Percentiles rank a stretch among this genome's conserved stretches.
Conservation (phyloP, 2,113 vertebrate genomes). For the Anas platyrhynchos region DNA sequence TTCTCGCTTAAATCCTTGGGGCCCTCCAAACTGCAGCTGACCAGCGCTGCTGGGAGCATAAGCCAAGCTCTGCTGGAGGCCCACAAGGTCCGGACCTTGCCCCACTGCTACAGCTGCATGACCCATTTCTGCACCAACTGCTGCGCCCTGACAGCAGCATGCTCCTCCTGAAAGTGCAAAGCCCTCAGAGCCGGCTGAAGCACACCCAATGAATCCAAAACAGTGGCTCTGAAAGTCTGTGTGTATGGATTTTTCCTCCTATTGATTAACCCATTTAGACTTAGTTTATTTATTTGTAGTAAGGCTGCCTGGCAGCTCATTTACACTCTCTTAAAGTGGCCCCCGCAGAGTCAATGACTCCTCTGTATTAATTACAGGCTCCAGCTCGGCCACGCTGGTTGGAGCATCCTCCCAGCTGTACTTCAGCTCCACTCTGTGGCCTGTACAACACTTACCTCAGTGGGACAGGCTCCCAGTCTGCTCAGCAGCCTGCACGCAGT, state of each 20-base stretch:
- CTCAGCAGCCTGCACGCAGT: neutral
- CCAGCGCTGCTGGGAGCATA: neutral
- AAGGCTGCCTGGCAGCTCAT: neutral
- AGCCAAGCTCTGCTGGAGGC: neutral
- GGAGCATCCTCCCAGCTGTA: neutral
- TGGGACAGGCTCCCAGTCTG: neutral
- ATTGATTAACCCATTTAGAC: neutral
- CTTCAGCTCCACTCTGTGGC: neutral
- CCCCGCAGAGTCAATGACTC: neutral
- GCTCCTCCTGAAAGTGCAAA: neutral
- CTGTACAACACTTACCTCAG: rapidly evolving
- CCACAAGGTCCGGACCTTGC: neutral
- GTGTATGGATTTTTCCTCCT: neutral
- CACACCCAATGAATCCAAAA: neutral
- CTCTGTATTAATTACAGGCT: neutral
- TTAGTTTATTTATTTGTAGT: neutral
- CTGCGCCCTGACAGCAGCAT: neutral
- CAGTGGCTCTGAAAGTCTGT: neutral
- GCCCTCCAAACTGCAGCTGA: neutral
- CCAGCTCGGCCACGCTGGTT: neutral
- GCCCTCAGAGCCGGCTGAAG: neutral
- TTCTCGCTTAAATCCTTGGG: rapidly evolving
- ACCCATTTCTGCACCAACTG: neutral
- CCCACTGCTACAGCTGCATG: neutral
- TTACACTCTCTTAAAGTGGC: neutral